Evolutionary conservation across 1,140 invertebrate species (phyloP), one percentile per base, ranked within the genome.

Genomic region (Cydia fagiglandana): DNA sequence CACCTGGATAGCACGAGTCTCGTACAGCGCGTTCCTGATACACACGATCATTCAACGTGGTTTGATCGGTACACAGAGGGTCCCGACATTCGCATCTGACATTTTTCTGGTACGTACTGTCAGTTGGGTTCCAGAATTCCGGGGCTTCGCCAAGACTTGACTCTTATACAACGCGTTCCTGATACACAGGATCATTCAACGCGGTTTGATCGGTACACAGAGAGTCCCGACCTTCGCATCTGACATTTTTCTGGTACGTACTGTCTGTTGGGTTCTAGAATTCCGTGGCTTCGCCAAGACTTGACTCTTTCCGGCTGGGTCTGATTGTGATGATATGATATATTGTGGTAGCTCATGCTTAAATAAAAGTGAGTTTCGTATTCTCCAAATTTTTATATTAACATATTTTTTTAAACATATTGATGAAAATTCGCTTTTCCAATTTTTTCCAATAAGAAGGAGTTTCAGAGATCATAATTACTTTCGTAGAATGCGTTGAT

Each of bases 11-110:
- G 91, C 91, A 0, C 84, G 90, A 12, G 17, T 61, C 6, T 84
- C 90, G 0, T 93, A 91, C 83, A 80, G 87, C 70, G 90, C 86
- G 12, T 92, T 89, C 80, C 80, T 93, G 1, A 64, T 91, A 1
- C 93, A 93, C 79, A 87, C 86, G 0, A 41, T 86, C 20, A 86
- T 91, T 79, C 91, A 91, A 76, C 78, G 90, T 10, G 81, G 74
- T 0, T 76, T 88, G 2, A 30, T 88, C 5, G 92, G 87, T 0
- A 64, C 75, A 0, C 81, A 86, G 66, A 78, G 75, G 4, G 30
- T 64, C 0, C 84, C 85, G 1, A 73, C 81, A 0, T 75, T 85
- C 50, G 75, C 89, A 30, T 64, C 79, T 4, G 90, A 91, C 38
- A 91, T 87, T 41, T 82, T 79, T 47, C 76, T 90, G 68, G 92